phyloP scores from a whole-genome alignment of 2,113 vertebrate genomes.

The Paedocypris sp. region DNA sequence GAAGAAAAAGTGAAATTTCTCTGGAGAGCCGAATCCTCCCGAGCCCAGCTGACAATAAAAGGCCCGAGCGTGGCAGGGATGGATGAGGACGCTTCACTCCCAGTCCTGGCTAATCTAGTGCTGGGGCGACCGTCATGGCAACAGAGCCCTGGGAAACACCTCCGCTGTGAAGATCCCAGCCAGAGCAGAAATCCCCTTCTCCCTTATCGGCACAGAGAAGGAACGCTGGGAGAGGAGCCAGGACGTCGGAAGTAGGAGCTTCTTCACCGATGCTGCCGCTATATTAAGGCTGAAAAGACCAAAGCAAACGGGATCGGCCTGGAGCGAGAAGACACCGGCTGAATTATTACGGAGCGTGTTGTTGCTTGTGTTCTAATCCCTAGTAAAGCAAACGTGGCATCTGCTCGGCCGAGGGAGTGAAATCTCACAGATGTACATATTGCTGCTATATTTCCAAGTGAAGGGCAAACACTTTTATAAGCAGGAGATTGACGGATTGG shows the following conservation, averaged over 20 bases:
- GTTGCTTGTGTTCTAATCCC: too few species aligned
- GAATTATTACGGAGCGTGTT: too few species aligned
- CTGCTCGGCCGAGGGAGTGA: too few species aligned
- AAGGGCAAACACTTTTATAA: slow-evolving; percentile 9
- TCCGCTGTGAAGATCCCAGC: slow-evolving; percentile 32
- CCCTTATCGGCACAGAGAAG: slow-evolving; percentile 51
- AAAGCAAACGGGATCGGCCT: too few species aligned
- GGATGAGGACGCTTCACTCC: slow-evolving; percentile 25
- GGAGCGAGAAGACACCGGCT: too few species aligned
- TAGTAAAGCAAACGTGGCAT: too few species aligned
- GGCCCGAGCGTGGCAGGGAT: slow-evolving; percentile 1
- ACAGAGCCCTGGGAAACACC: slow-evolving; percentile 30
- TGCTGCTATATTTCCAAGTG: slow-evolving; percentile 1
- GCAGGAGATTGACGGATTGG: slow-evolving; percentile 18
- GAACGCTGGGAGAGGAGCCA: slow-evolving; percentile 45
- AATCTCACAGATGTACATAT: too few species aligned
- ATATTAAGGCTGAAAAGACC: too few species aligned
- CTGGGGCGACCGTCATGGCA: slow-evolving; percentile 4
- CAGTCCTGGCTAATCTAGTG: slow-evolving; percentile 17
- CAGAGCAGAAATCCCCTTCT: slow-evolving; percentile 55
- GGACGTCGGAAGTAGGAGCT: slow-evolving; percentile 33
- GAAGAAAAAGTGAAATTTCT: slow-evolving; percentile 7
- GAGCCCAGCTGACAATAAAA: slow-evolving; percentile 3
- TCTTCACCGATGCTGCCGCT: background rate
- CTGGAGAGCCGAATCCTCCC: background rate